Conservation (phyloP, 2,113 vertebrate genomes). For the Crypturellus undulatus region DNA sequence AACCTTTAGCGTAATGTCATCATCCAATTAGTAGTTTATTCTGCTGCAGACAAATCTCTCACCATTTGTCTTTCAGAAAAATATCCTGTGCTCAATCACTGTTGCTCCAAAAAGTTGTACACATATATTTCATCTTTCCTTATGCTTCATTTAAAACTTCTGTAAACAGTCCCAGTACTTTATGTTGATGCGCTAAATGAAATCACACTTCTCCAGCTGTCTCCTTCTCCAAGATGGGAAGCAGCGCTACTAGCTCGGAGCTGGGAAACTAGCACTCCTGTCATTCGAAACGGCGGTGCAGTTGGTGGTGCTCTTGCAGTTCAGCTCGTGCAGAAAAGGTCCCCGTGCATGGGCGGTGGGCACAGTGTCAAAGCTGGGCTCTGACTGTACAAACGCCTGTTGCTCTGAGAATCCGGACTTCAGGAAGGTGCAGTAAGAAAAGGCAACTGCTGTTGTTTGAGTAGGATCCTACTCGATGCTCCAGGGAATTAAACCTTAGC, state of each 20-base stretch:
- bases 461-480: background rate
- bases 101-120: background rate
- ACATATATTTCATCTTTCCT: background rate
- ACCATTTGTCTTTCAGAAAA: background rate
- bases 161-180: background rate
- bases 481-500: background rate
- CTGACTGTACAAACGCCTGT: background rate
- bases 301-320: background rate
- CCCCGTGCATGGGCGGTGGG: background rate
- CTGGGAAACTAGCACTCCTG: background rate
- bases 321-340: background rate
- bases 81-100: background rate
- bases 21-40: background rate
- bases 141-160: background rate
- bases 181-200: background rate
- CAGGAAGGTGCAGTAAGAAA: background rate
- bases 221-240: background rate
- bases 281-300: background rate
- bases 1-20: background rate
- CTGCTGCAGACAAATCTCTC: background rate
- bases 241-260: background rate
- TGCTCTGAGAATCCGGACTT: background rate
- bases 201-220: background rate
- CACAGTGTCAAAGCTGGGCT: background rate
- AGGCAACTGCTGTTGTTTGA: background rate